Conservation (phyloP, 2,888 invertebrate genomes). For the Tenthredo distinguenda region DNA sequence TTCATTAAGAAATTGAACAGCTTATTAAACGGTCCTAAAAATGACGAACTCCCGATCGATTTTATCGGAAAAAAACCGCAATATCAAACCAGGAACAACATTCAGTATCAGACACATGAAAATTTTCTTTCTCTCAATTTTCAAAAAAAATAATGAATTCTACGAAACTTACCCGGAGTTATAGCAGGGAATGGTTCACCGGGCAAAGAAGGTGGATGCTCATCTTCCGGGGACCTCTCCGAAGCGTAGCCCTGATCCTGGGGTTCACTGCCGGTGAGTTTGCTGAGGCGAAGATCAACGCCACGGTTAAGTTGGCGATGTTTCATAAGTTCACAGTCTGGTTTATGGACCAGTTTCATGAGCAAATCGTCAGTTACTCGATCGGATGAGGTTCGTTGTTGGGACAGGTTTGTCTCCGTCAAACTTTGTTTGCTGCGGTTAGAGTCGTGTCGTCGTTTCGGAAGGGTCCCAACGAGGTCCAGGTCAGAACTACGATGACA, state of each 20-base stretch:
- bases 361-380: constrained; percentile 64
- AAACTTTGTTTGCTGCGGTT: constrained; percentile 56
- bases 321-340: constrained; percentile 71
- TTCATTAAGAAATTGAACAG: neutral
- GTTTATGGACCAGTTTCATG: constrained; percentile 71
- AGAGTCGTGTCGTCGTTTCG: constrained; percentile 65
- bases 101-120: neutral
- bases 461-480: constrained; percentile 71
- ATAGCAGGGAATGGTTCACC: constrained; percentile 84
- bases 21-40: neutral
- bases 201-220: constrained; percentile 85
- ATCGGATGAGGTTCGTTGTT: constrained; percentile 56
- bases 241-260: constrained; percentile 88
- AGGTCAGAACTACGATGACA: constrained; percentile 68
- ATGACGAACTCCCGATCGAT: neutral
- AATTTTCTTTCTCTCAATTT: neutral
- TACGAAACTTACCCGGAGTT: constrained; percentile 82
- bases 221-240: constrained; percentile 88
- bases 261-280: constrained; percentile 71
- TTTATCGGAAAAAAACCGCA: neutral
- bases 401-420: constrained; percentile 58
- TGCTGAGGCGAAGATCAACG: constrained; percentile 70
- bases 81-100: too few species aligned
- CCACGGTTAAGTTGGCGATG: constrained; percentile 67
- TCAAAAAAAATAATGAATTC: neutral